Evolutionary conservation across 2,797 vertebrate genomes (phyloP), one percentile per base, ranked within the genome.

Genomic region (Neostethus bicornis): DNA sequence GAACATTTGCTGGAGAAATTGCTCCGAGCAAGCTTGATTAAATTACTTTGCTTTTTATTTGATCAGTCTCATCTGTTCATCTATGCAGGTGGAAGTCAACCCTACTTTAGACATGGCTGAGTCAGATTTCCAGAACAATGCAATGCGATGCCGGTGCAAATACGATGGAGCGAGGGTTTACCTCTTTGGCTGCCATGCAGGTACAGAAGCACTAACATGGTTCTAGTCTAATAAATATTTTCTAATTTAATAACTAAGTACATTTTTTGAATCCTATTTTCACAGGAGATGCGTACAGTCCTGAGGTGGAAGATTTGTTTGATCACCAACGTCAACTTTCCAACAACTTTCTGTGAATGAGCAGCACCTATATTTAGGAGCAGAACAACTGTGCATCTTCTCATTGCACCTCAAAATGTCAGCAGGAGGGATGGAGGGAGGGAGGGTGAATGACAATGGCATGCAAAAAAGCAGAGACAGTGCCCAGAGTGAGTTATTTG

Each of bases 51-150:
- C 49, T n/a, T 51, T 4, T 26, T 32, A 14, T n/a, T 20, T 20
- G 2, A 20, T 19, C 19, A 19, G 4, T 56, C 5, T 14, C 4
- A 2, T 52, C 20, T 34, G 3, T 50, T 14, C 39, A 52, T n/a
- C 24, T 42, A 29, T 7, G 38, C 85, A 99, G 97, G 94, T 98
- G 70, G 85, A 97, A 0, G 94, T 99, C 46, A 99, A 99, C 79
- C 97, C 97, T 29, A 92, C 93, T 9, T 88, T 94, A 0, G 96
- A 99, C 79, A 96, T 99, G 91, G 94, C 95, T 0, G 97, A 99
- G 76, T 96, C 97, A 0, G 96, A 98, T 64, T 98, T 99, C 86
- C 92, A 94, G 72, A 99, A 99, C 84, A 99, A 99, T 0, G 90
- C 95, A 66, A 92, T 99, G 92, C 91, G 90, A 49, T 99, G 97